These are phyloP conservation scores for Drosophila azteca DNA, from an alignment of 1,140 invertebrate species.

Conservation along the genomic window DNA sequence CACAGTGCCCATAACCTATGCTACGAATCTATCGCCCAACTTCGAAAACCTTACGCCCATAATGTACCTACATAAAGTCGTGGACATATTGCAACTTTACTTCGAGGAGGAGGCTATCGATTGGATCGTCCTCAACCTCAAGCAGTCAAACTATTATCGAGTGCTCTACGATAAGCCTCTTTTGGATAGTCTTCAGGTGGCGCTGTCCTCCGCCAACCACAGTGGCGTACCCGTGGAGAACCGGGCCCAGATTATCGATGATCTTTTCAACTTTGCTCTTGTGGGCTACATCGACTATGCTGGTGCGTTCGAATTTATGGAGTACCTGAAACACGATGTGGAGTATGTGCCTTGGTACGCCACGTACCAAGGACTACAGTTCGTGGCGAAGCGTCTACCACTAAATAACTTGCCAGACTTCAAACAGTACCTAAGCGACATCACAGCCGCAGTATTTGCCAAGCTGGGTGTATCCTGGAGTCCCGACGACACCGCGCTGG, in stretches of 20 bases:
- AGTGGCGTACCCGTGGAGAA: conserved; percentile 87
- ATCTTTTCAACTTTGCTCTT: conserved; percentile 88
- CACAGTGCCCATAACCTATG: conserved; percentile 87
- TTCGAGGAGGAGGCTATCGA: conserved; percentile 55
- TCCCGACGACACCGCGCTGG: conserved; percentile 46
- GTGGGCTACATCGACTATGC: conserved; percentile 85
- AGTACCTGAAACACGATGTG: conserved; percentile 85
- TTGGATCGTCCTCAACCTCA: conserved; percentile 84
- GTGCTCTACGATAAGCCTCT: conserved; percentile 86
- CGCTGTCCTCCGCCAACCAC: conserved; percentile 81
- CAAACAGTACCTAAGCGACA: conserved; percentile 40
- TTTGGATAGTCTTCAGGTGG: conserved; percentile 84
- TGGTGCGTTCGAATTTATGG: conserved; percentile 84
- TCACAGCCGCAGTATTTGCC: conserved; percentile 32
- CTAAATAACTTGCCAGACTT: conserved; percentile 54
- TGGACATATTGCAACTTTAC: conserved; percentile 54
- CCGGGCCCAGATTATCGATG: conserved; percentile 91
- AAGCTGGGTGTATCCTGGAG: conserved; percentile 52
- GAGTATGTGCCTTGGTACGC: conserved; percentile 86
- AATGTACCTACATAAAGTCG: conserved; percentile 83
- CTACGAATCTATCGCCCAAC: conserved; percentile 83
- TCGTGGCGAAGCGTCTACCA: conserved; percentile 44
- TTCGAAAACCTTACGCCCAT: conserved; percentile 85
- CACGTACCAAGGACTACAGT: conserved; percentile 63
- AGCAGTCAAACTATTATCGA: conserved; percentile 86